Base-by-base conservation (phyloP, 2,113 vertebrate species). In the Sula dactylatra region DNA sequence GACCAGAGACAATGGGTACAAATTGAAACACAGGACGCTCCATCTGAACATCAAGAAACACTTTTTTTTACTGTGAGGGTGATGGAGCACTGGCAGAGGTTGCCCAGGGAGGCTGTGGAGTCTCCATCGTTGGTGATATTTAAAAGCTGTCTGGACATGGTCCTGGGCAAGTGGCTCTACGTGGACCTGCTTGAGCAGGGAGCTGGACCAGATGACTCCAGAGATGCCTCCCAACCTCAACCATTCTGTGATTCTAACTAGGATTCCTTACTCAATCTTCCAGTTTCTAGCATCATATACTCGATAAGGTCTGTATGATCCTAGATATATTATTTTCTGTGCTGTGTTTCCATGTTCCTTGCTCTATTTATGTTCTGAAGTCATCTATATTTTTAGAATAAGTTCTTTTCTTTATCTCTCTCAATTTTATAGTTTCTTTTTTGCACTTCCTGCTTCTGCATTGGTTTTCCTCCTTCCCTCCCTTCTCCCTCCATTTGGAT, bases 381-480 rank as follows among this genome's bases (percentile, higher is more conserved):
- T n/a, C 2, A 76, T 24, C 24, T 4, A 10, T 3, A 59, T 20
- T 40, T 67, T 58, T n/a, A 49, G 47, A 55, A 58, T 38, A 61
- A 74, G 2, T 27, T 61, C 0, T 18, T 12, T 38, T 16, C 22
- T 61, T 11, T 7, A 1, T 6, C 5, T 5, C 25, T n/a, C 27
- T 38, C 10, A 32, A 7, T 77, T 13, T 70, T 55, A 9, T n/a
- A 26, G 2, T 77, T 78, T 61, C 20, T 59, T 72, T 25, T 90
- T 92, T 47, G 7, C 13, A 65, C 6, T 78, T 66, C 20, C 29
- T 73, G n/a, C 19, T 95, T 90, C 36, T 50, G 13, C 45, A 34
- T 8, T 74, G 13, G 2, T 65, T 88, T 92, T 52, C 9, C 19
- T 61, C 34, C 29, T 84, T 90, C 29, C 7, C 12, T 82, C 5